These are phyloP conservation scores for Brachypodius melanocephalos DNA, from an alignment of 2,113 vertebrate genomes.

Conservation along the genomic window DNA sequence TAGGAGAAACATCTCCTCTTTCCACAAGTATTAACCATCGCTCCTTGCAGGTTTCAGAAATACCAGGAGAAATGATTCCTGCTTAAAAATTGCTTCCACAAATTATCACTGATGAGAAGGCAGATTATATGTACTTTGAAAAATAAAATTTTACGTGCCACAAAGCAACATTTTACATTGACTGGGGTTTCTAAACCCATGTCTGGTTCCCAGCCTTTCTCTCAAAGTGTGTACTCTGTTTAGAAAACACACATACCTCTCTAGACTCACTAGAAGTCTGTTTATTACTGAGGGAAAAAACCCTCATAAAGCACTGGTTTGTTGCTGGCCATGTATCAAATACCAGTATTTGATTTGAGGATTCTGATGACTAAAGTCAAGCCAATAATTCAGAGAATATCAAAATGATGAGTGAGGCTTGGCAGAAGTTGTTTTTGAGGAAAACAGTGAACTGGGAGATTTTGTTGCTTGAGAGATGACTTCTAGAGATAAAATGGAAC, in stretches of 20 bases:
- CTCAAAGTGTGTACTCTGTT: fast-evolving
- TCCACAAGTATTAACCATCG: background rate
- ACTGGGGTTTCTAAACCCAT: background rate
- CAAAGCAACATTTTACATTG: background rate
- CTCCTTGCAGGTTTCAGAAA: background rate
- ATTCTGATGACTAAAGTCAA: background rate
- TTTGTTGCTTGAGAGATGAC: background rate
- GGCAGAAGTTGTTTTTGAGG: background rate
- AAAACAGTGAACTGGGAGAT: background rate
- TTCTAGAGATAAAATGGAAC: background rate
- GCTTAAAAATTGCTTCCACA: background rate
- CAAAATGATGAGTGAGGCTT: background rate
- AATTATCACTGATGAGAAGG: background rate
- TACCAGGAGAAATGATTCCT: background rate
- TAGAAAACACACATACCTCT: background rate
- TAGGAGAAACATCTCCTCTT: background rate
- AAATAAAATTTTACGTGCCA: background rate
- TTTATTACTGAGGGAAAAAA: background rate
- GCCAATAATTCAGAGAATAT: background rate
- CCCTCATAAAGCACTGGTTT: background rate
- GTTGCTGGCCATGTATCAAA: background rate
- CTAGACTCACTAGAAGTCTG: background rate
- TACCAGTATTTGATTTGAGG: background rate
- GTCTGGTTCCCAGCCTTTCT: background rate
- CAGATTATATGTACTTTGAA: background rate